phyloP scores from a whole-genome alignment of 1,140 invertebrate species.

The Episyrphus balteatus region DNA sequence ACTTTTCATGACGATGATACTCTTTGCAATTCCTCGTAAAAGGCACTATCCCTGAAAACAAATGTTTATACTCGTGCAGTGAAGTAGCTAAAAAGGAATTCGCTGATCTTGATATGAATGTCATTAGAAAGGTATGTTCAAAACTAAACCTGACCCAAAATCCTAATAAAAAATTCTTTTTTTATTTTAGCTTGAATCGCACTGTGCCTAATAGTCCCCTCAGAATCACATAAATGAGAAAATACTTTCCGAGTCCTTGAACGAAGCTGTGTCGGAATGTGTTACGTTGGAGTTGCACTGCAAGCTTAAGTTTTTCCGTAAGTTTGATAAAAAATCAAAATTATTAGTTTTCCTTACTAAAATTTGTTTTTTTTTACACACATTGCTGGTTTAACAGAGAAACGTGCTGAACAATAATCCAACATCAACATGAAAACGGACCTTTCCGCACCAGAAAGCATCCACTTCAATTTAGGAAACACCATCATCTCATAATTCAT shows the following conservation, averaged over 20 bases:
- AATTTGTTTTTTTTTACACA: constrained; percentile 38
- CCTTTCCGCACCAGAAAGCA: constrained; percentile 61
- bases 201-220: constrained; percentile 73
- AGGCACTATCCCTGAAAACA: no score
- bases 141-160: constrained; percentile 10
- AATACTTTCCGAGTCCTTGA: constrained; percentile 57
- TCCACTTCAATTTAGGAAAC: constrained; percentile 51
- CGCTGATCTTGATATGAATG: constrained; percentile 65
- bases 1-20: no score
- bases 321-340: constrained; percentile 10
- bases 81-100: constrained; percentile 74
- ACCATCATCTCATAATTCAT: no score
- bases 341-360: not conserved
- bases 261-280: constrained; percentile 65
- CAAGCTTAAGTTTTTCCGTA: constrained; percentile 68
- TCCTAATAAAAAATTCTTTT: not conserved
- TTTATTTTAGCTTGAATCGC: constrained; percentile 61
- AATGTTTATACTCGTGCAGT: constrained; percentile 84
- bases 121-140: constrained; percentile 59
- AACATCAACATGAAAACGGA: constrained; percentile 58
- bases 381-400: constrained; percentile 67
- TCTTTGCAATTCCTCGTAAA: no score
- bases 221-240: constrained; percentile 80
- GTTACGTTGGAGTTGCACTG: constrained; percentile 81
- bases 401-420: constrained; percentile 64